Conservation (phyloP, 2,113 vertebrate species). For the Formicarius rufipectus region DNA sequence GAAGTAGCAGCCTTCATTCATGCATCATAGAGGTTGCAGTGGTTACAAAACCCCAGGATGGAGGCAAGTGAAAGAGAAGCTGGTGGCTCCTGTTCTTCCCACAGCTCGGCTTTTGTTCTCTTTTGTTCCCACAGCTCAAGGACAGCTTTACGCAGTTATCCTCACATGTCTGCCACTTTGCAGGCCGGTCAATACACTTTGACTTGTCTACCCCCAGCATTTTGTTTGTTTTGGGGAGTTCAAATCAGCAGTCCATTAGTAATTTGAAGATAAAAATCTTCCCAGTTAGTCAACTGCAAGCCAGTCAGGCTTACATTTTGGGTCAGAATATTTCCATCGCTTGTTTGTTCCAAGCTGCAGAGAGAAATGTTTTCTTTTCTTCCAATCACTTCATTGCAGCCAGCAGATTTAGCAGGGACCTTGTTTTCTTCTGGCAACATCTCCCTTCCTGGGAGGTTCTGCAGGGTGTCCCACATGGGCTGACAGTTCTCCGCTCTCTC, state of each 20-base stretch:
- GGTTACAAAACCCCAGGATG: not conserved
- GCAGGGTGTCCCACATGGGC: fast-evolving
- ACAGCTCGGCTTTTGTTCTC: not conserved
- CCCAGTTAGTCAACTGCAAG: not conserved
- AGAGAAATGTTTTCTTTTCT: not conserved
- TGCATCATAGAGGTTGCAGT: fast-evolving
- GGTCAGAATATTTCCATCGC: not conserved
- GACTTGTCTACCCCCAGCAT: not conserved
- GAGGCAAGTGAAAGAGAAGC: not conserved
- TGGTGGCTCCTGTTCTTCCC: not conserved
- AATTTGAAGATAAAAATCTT: not conserved
- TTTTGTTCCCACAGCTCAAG: not conserved
- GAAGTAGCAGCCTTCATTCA: not conserved
- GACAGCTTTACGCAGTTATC: not conserved
- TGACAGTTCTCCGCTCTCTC: not conserved
- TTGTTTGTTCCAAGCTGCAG: not conserved
- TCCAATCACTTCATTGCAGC: not conserved
- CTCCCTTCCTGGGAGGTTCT: not conserved
- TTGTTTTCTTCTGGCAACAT: not conserved
- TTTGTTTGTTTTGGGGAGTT: not conserved
- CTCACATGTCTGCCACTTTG: fast-evolving
- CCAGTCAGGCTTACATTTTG: not conserved
- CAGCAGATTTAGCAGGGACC: not conserved
- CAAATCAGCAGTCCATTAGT: not conserved
- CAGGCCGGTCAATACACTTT: not conserved